These are phyloP conservation scores for Poicephalus gulielmi DNA, from an alignment of 2,113 vertebrate species.

Conservation along the genomic window DNA sequence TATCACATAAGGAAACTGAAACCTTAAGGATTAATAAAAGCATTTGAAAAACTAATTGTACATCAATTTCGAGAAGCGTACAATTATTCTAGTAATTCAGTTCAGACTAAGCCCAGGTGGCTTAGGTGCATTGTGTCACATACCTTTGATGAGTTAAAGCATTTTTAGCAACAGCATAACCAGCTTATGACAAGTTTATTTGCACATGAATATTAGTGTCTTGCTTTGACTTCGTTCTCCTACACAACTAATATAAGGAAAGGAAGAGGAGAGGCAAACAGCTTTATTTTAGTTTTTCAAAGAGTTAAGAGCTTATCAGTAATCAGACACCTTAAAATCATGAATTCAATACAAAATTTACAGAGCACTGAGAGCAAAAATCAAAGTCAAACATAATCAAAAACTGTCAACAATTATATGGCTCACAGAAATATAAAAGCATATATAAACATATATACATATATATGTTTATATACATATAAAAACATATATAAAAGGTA, in stretches of 20 bases:
- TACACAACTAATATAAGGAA: not conserved
- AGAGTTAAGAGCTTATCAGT: not conserved
- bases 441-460: too few relatives aligned
- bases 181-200: not conserved
- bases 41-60: not conserved
- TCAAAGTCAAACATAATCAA: conserved; percentile 16
- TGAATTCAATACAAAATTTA: not conserved
- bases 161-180: not conserved
- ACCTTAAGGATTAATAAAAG: not conserved
- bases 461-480: too few relatives aligned
- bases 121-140: not conserved
- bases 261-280: not conserved
- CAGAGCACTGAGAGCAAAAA: not conserved
- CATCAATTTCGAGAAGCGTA: not conserved
- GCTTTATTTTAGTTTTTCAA: not conserved
- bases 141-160: fast-evolving
- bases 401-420: not conserved
- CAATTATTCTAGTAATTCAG: not conserved
- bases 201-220: not conserved
- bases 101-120: not conserved
- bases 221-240: not conserved
- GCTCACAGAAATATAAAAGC: not conserved
- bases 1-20: not conserved
- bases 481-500: not conserved
- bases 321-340: not conserved